These are phyloP conservation scores for Chymomyza procnemis DNA, from an alignment of 2,888 invertebrate species.

Conservation along the genomic window DNA sequence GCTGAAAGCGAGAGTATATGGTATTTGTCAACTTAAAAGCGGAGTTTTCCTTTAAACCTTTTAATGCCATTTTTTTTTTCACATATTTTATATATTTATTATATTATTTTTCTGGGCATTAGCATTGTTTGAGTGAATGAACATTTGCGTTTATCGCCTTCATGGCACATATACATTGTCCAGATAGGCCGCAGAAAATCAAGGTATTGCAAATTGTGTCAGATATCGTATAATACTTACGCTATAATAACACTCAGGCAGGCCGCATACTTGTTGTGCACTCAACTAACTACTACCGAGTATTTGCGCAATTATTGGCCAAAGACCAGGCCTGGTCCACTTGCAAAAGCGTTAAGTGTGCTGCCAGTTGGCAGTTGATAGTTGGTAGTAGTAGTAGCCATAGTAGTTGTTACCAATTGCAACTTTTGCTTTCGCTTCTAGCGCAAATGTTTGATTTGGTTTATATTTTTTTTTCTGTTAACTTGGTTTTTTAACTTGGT, in stretches of 20 bases:
- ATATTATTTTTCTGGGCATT: not conserved
- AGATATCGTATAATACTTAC: not conserved
- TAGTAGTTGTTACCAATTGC: conserved; percentile 14
- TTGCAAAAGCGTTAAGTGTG: not conserved
- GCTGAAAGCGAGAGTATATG: not conserved
- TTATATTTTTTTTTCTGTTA: conserved; percentile 14
- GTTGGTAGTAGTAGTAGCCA: not conserved
- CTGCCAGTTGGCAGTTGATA: not conserved
- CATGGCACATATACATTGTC: conserved; percentile 8
- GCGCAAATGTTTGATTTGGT: conserved; percentile 44
- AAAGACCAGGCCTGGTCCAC: conserved; percentile 40
- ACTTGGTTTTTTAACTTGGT: not conserved
- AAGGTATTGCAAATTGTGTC: not conserved
- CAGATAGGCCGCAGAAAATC: not conserved
- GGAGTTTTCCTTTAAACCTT: not conserved
- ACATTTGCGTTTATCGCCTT: conserved; percentile 17
- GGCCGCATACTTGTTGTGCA: not conserved
- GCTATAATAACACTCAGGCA: not conserved
- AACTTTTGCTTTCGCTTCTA: conserved; percentile 65
- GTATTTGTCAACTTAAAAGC: not conserved
- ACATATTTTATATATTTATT: not conserved
- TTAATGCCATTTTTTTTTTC: conserved; percentile 1
- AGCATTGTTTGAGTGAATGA: not conserved
- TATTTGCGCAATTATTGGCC: conserved; percentile 62
- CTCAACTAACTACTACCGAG: conserved; percentile 5